phyloP scores from a whole-genome alignment of 2,113 vertebrate species.

The Meleagris gallopavo region DNA sequence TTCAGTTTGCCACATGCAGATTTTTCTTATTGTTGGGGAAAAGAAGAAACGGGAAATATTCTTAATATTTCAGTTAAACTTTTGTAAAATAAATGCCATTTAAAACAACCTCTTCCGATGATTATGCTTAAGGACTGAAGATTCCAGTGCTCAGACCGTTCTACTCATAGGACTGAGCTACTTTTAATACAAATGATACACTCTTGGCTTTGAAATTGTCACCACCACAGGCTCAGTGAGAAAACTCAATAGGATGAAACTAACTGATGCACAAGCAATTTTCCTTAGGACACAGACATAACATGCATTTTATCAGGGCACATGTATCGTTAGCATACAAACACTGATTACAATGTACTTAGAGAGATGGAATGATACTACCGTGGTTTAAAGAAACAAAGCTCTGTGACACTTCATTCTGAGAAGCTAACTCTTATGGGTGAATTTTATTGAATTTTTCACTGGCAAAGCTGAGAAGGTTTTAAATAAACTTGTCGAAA shows the following conservation, averaged over 20 bases:
- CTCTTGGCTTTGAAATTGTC: background rate
- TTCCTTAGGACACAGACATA: background rate
- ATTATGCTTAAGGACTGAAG: background rate
- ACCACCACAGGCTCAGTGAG: background rate
- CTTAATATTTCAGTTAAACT: background rate
- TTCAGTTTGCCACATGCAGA: background rate
- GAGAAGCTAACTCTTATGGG: background rate
- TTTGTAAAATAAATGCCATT: background rate
- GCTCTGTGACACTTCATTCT: background rate
- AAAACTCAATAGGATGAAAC: background rate
- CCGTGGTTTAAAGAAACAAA: background rate
- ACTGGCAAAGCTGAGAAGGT: background rate
- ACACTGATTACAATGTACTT: background rate
- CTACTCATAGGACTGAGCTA: background rate
- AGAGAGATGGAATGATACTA: background rate
- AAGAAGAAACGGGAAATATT: background rate
- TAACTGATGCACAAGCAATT: background rate
- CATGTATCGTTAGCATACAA: background rate
- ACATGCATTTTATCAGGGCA: background rate
- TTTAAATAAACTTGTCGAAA: background rate
- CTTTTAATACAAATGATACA: fast-evolving
- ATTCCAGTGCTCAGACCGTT: background rate
- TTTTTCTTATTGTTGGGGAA: background rate
- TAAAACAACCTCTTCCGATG: background rate
- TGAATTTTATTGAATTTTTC: background rate